Evolutionary conservation across 2,797 vertebrate species (phyloP).

Genomic region (Leptatherina wallacei): DNA sequence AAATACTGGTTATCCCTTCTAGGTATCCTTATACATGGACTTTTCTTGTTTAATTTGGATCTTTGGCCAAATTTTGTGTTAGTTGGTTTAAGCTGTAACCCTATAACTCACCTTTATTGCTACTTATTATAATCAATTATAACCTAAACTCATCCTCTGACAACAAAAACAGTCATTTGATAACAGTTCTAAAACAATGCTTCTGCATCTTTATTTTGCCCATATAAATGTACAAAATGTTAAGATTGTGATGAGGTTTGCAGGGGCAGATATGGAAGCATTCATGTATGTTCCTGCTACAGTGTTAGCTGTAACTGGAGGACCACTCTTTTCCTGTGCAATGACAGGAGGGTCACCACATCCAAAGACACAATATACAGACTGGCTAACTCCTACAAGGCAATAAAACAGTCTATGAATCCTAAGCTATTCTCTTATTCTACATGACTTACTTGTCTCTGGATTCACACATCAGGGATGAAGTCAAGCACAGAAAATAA

Average conservation of each 20-base stretch:
- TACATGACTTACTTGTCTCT: constrained; percentile 71
- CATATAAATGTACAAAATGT: constrained; percentile 3
- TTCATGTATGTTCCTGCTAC: neutral
- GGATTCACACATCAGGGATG: constrained; percentile 47
- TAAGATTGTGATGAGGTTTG: constrained; percentile 4
- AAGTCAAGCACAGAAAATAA: constrained; percentile 62
- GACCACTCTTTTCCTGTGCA: neutral
- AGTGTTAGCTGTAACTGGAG: constrained; percentile 1
- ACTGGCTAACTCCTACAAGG: constrained; percentile 11
- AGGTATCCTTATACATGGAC: neutral
- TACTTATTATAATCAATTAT: neutral
- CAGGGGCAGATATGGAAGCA: constrained; percentile 3
- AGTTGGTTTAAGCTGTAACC: neutral
- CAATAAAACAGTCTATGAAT: constrained; percentile 8
- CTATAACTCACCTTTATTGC: neutral
- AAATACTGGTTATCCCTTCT: neutral
- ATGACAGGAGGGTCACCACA: constrained; percentile 5
- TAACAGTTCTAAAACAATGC: neutral
- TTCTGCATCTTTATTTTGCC: constrained; percentile 7
- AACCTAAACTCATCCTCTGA: neutral
- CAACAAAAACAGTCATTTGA: neutral
- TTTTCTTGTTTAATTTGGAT: neutral
- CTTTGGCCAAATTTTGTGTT: neutral
- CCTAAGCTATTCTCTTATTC: constrained; percentile 10
- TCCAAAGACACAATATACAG: constrained; percentile 21